These are phyloP conservation scores for Parapristionchus giblindavisi DNA, from an alignment of 2,888 invertebrate species.

Conservation along the genomic window DNA sequence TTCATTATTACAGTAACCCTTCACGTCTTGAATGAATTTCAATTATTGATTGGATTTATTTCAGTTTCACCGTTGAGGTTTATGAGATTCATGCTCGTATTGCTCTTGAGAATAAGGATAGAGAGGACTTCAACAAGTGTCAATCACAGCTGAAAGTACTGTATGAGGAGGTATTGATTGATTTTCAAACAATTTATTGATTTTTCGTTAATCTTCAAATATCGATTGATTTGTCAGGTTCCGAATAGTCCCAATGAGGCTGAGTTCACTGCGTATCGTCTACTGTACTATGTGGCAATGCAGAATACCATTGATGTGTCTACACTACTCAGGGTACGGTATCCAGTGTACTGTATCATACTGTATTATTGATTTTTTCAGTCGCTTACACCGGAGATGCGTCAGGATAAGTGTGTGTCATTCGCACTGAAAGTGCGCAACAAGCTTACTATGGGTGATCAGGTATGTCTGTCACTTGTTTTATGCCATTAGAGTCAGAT, in stretches of 20 bases:
- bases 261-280: slow-evolving; percentile 94
- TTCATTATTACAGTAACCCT: slow-evolving; percentile 80
- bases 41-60: background rate
- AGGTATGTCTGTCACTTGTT: too few species aligned
- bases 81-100: slow-evolving; percentile 98
- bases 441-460: slow-evolving; percentile 92
- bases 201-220: background rate
- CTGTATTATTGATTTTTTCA: slow-evolving; percentile 32
- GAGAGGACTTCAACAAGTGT: slow-evolving; percentile 95
- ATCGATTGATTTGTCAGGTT: slow-evolving; percentile 24
- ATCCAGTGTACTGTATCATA: background rate
- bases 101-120: slow-evolving; percentile 94
- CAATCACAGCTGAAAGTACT: slow-evolving; percentile 96
- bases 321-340: slow-evolving; percentile 80
- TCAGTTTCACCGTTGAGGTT: slow-evolving; percentile 88
- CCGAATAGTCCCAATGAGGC: slow-evolving; percentile 76
- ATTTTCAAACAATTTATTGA: background rate
- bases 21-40: background rate
- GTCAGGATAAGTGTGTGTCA: slow-evolving; percentile 65
- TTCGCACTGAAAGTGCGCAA: slow-evolving; percentile 85
- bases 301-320: slow-evolving; percentile 96
- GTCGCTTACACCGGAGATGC: slow-evolving; percentile 49
- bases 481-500: background rate
- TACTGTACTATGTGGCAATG: slow-evolving; percentile 97
- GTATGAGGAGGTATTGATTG: slow-evolving; percentile 74